A percentile compares a stretch with the other conserved stretches of the same genome.
These are phyloP conservation scores for Phortica okadai DNA, from an alignment of 2,888 invertebrate species.

Conservation along the genomic window DNA sequence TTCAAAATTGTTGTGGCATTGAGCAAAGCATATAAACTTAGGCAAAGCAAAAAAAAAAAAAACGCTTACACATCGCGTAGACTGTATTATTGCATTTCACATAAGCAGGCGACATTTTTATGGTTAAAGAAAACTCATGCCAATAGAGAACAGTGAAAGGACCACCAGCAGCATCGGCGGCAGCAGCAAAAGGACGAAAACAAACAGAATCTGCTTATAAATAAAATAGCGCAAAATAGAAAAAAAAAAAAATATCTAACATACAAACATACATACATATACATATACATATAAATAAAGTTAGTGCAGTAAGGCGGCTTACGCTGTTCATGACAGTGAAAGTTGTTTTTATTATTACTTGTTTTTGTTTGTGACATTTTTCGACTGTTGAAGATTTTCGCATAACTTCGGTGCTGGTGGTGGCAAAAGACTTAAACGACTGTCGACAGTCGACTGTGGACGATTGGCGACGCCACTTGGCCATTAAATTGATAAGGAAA, in stretches of 20 bases:
- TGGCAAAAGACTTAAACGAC: neutral
- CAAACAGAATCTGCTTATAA: neutral
- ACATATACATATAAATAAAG: constrained; percentile 9
- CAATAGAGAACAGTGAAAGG: too few species aligned
- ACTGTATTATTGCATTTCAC: constrained; percentile 64
- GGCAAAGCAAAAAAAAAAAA: neutral
- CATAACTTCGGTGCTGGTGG: constrained; percentile 14
- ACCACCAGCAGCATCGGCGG: neutral
- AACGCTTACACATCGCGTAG: constrained; percentile 46
- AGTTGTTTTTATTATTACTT: constrained; percentile 6
- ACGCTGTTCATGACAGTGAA: constrained; percentile 12
- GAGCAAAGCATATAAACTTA: neutral
- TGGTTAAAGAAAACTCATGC: constrained; percentile 32
- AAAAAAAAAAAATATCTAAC: too few species aligned
- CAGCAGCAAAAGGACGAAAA: constrained; percentile 25
- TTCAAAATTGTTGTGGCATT: constrained; percentile 29
- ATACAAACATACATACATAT: too few species aligned
- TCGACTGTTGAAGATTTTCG: constrained; percentile 5
- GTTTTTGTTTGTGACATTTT: constrained; percentile 27
- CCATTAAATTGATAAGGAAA: constrained; percentile 72
- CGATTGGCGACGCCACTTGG: constrained; percentile 65
- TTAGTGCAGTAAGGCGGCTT: constrained; percentile 28
- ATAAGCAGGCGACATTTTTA: constrained; percentile 45
- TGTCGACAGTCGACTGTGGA: constrained; percentile 3
- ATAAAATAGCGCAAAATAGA: too few species aligned